Percentiles rank a stretch among this genome's conserved stretches.
phyloP scores from a whole-genome alignment of 2,888 invertebrate genomes.

The Rhingia rostrata region DNA sequence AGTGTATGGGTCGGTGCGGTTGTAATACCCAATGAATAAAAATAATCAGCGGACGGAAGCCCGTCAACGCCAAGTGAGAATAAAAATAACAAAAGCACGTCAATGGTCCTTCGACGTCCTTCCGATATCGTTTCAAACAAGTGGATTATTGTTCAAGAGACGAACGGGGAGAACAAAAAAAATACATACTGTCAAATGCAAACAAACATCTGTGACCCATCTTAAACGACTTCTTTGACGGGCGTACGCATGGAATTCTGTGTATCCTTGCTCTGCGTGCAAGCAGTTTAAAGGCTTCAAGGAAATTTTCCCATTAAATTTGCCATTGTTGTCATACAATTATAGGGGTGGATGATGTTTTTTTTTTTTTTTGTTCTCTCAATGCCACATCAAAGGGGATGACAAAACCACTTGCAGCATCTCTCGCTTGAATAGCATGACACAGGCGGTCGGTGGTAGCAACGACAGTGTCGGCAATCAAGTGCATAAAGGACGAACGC shows the following conservation, averaged over 20 bases:
- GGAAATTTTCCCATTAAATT: slow-evolving; percentile 73
- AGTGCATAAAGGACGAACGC: slow-evolving; percentile 69
- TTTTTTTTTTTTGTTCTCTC: background rate
- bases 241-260: slow-evolving; percentile 34
- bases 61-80: slow-evolving; percentile 56
- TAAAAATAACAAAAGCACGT: slow-evolving; percentile 54
- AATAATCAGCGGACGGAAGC: slow-evolving; percentile 62
- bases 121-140: slow-evolving; percentile 46
- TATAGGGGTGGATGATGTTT: slow-evolving; percentile 53
- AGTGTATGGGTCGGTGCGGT: background rate
- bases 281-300: slow-evolving; percentile 66
- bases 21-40: slow-evolving; percentile 36
- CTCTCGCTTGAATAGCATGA: slow-evolving; percentile 17
- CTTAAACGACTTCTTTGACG: slow-evolving; percentile 54
- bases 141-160: slow-evolving; percentile 44
- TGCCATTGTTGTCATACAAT: slow-evolving; percentile 60
- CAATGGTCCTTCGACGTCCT: slow-evolving; percentile 64
- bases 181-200: slow-evolving; percentile 70
- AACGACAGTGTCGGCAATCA: slow-evolving; percentile 66
- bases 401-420: slow-evolving; percentile 76
- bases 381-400: slow-evolving; percentile 75
- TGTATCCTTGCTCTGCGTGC: slow-evolving; percentile 27
- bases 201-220: slow-evolving; percentile 73
- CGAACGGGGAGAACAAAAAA: slow-evolving; percentile 1
- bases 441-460: background rate